Evolutionary conservation across 2,113 vertebrate species (phyloP), one percentile per base, ranked within the genome.

Genomic region (Pseudorectes ferrugineus): DNA sequence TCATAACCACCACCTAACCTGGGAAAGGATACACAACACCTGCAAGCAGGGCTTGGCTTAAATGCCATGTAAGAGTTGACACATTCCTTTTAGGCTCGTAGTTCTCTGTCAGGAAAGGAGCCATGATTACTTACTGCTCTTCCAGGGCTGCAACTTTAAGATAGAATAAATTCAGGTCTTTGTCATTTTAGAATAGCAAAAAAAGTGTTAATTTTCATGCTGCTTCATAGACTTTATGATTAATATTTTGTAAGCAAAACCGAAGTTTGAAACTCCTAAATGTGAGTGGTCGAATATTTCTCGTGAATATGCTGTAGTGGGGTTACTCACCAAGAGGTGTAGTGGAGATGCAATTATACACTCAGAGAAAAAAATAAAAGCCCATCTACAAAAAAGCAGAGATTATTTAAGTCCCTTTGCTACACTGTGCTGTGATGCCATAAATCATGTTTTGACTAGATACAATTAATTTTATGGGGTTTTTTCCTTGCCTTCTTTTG

Each of bases 381-480:
- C 22, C 23, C 4, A 40, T 7, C 6, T 71, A 79, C 52, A 88
- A 79, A 72, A 73, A 33, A 71, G 8, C 29, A 73, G 43, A 88
- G 23, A 48, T 79, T 42, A 54, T 91, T 92, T 88, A 81, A 65
- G 21, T 52, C 23, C 23, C 52, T 90, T 51, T 81, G 19, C 29
- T 62, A 28, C 5, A 13, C 10, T 59, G 15, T 49, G 14, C 12
- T 74, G 24, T 72, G 48, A 77, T 26, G 4, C 40, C 67, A 97
- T 94, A 94, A 96, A 97, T 97, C 92, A 93, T 81, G 29, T 86
- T 88, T 61, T 59, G 59, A 73, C 55, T 29, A 89, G 55, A 48
- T 45, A 73, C 18, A 94, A 95, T 96, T 97, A 97, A 96, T 97
- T 96, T 94, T 61, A 72, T 83, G 43, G 20, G 4, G 3, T 5